Percentiles rank a stretch among this genome's conserved stretches.
Conservation (phyloP, 2,797 vertebrate species). For the Linurgus olivaceus region DNA sequence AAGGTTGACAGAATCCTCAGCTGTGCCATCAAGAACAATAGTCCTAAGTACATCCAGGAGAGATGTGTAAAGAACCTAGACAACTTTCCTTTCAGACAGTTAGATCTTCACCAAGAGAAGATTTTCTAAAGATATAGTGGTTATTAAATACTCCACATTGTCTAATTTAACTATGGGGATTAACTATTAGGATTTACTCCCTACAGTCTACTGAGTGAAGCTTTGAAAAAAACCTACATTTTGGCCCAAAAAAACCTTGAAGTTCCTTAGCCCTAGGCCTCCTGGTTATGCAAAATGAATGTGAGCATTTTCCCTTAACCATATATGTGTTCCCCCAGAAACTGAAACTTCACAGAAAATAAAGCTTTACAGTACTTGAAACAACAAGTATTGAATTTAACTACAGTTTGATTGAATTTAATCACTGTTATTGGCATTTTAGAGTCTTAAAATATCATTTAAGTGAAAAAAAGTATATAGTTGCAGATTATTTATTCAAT, state of each 20-base stretch:
- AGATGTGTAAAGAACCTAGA: neutral
- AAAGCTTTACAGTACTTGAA: neutral
- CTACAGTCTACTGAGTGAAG: neutral
- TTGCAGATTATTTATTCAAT: neutral
- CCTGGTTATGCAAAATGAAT: neutral
- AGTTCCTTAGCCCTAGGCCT: neutral
- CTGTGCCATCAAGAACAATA: neutral
- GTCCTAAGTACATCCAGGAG: rapidly evolving
- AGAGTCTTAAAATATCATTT: neutral
- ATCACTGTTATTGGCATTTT: neutral
- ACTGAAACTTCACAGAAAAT: neutral
- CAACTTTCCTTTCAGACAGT: neutral
- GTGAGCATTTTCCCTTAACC: neutral
- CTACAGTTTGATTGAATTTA: neutral
- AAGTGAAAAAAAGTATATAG: neutral
- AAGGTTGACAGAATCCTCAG: neutral
- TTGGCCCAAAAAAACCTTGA: neutral
- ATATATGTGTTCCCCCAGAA: rapidly evolving
- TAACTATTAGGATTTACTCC: neutral
- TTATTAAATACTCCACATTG: neutral
- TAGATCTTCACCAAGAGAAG: neutral
- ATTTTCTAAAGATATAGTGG: neutral
- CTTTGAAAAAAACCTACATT: neutral
- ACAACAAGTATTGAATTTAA: too few relatives aligned
- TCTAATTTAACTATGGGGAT: neutral